Evolutionary conservation across 2,888 invertebrate species (phyloP).

Genomic region (Drosophila lacicola): DNA sequence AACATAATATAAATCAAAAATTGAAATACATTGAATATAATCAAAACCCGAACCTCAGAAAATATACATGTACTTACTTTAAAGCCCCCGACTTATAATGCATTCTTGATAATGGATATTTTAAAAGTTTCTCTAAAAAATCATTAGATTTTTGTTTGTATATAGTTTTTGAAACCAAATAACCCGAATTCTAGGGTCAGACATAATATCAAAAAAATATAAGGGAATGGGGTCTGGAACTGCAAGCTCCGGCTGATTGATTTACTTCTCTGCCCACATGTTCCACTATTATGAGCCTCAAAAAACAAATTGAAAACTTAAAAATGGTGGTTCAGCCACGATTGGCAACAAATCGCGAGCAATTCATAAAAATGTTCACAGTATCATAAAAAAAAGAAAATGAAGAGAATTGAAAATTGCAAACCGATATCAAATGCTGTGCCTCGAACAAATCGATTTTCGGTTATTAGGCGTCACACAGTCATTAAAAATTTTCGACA

Average conservation of each 20-base stretch:
- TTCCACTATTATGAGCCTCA: slow-evolving; percentile 15
- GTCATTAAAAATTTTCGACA: slow-evolving; percentile 80
- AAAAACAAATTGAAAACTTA: slow-evolving; percentile 35
- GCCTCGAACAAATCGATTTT: slow-evolving; percentile 67
- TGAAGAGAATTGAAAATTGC: slow-evolving; percentile 34
- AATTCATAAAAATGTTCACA: slow-evolving; percentile 73
- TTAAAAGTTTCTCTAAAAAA: too few species aligned
- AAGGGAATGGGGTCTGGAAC: background rate
- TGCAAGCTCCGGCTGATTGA: slow-evolving; percentile 5
- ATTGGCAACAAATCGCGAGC: slow-evolving; percentile 29
- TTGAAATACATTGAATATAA: too few species aligned
- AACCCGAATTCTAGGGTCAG: too few species aligned
- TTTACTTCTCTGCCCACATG: slow-evolving; percentile 40
- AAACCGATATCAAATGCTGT: slow-evolving; percentile 24
- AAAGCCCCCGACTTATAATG: too few species aligned
- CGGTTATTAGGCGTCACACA: slow-evolving; percentile 76
- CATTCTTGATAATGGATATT: too few species aligned
- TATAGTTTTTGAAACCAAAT: too few species aligned
- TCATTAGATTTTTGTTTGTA: too few species aligned
- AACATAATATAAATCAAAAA: too few species aligned
- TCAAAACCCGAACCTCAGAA: too few species aligned
- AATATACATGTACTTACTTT: too few species aligned
- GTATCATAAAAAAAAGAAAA: slow-evolving; percentile 35
- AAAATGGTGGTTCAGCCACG: slow-evolving; percentile 30
- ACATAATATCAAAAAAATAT: background rate